phyloP scores from a whole-genome alignment of 1,140 invertebrate species.

The Rhagoletis zephyria region DNA sequence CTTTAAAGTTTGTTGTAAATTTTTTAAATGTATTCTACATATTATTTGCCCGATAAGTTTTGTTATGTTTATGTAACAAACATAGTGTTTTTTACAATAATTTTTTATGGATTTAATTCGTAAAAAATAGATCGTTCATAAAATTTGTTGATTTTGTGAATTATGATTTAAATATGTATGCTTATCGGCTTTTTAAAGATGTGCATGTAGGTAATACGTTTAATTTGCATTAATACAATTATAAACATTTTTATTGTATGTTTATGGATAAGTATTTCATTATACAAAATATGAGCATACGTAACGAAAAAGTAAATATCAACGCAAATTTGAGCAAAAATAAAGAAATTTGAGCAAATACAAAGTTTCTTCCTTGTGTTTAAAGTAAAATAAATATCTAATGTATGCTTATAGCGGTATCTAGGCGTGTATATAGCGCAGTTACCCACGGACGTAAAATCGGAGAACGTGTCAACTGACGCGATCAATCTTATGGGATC shows the following conservation, averaged over 20 bases:
- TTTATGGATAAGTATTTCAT: background rate
- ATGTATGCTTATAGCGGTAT: no score
- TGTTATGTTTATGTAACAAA: background rate
- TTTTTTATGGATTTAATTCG: slow-evolving; percentile 45
- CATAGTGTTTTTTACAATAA: slow-evolving; percentile 22
- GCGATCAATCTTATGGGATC: no score
- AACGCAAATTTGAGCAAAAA: background rate
- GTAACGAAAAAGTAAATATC: background rate
- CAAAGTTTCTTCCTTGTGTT: no score
- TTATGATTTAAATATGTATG: background rate
- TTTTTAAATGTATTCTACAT: background rate
- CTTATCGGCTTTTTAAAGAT: background rate
- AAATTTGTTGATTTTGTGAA: slow-evolving; percentile 16
- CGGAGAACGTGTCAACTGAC: no score
- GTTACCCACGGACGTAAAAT: no score
- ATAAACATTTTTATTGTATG: background rate
- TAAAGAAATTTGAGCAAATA: no score
- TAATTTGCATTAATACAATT: background rate
- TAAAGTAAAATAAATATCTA: no score
- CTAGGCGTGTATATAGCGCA: no score
- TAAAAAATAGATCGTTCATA: background rate
- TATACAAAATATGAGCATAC: background rate
- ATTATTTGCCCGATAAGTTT: slow-evolving; percentile 17
- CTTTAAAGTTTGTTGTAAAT: slow-evolving; percentile 21
- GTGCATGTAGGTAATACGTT: background rate